Evolutionary conservation across 2,797 vertebrate genomes (phyloP).

Genomic region (Rhinella marina): DNA sequence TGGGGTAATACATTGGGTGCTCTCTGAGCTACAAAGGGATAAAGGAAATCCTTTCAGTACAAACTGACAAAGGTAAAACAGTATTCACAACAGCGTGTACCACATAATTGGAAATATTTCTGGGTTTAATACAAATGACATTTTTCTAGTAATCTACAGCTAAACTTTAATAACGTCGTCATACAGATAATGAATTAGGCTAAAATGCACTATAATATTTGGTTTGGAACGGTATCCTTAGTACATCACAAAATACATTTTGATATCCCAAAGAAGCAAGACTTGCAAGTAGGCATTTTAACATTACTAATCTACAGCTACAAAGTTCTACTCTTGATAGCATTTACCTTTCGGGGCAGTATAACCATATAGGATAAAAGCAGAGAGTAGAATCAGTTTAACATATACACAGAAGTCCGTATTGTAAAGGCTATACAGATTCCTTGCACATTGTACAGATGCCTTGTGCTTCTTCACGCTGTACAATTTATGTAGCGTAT

Average conservation of each 20-base stretch:
- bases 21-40: conserved; percentile 91
- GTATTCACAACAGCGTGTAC: conserved; percentile 92
- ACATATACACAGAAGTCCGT: conserved; percentile 94
- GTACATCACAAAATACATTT: conserved; percentile 96
- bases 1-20: conserved; percentile 89
- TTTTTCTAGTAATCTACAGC: conserved; percentile 88
- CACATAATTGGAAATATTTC: conserved; percentile 89
- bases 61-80: conserved; percentile 92
- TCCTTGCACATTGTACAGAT: conserved; percentile 85
- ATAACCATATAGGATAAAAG: conserved; percentile 86
- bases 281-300: conserved; percentile 93
- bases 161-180: conserved; percentile 88
- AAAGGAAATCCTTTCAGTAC: conserved; percentile 90
- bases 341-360: conserved; percentile 83
- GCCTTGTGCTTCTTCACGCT: conserved; percentile 82
- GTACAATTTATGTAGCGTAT: conserved; percentile 88
- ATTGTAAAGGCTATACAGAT: conserved; percentile 95
- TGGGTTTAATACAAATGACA: conserved; percentile 91
- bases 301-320: conserved; percentile 94
- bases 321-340: conserved; percentile 87
- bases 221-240: conserved; percentile 94
- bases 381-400: conserved; percentile 88
- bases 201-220: conserved; percentile 96
- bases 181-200: conserved; percentile 94
- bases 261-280: conserved; percentile 96